phyloP scores from a whole-genome alignment of 2,113 vertebrate genomes.

The Rana temporaria region DNA sequence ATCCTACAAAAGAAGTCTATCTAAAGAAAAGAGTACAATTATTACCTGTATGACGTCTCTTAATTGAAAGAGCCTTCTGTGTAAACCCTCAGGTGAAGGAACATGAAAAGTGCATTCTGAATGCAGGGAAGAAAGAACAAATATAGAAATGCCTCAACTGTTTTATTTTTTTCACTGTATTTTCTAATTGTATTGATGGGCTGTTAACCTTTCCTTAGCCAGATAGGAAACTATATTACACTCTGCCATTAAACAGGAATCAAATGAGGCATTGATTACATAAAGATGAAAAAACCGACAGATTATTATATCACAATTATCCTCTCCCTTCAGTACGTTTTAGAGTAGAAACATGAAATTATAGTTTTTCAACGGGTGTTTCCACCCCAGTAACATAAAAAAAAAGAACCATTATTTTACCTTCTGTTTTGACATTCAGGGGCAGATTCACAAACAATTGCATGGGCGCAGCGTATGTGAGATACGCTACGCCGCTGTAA shows the following conservation, averaged over 20 bases:
- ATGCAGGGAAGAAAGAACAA: conserved; percentile 33
- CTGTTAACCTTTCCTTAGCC: conserved; percentile 26
- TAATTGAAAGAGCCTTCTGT: conserved; percentile 56
- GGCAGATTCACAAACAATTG: too few relatives aligned
- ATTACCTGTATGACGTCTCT: conserved; percentile 54
- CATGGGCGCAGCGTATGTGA: too few relatives aligned
- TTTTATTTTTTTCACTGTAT: neutral
- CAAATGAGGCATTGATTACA: too few relatives aligned
- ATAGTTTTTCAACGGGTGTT: too few relatives aligned
- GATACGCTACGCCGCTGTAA: too few relatives aligned
- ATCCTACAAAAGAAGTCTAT: conserved; percentile 41
- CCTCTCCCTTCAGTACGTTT: too few relatives aligned
- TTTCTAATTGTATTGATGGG: conserved; percentile 17
- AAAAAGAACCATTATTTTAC: too few relatives aligned
- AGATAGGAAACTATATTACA: neutral
- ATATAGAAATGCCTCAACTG: conserved; percentile 24
- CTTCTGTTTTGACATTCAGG: too few relatives aligned
- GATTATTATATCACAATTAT: too few relatives aligned
- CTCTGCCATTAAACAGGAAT: neutral
- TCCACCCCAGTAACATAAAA: too few relatives aligned
- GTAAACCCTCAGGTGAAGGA: conserved; percentile 48
- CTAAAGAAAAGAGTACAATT: conserved; percentile 49
- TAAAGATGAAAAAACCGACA: too few relatives aligned
- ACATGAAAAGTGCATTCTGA: conserved; percentile 52
- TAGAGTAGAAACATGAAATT: too few relatives aligned